Conservation (phyloP, 1,140 invertebrate species). For the Drosophila virilis region DNA sequence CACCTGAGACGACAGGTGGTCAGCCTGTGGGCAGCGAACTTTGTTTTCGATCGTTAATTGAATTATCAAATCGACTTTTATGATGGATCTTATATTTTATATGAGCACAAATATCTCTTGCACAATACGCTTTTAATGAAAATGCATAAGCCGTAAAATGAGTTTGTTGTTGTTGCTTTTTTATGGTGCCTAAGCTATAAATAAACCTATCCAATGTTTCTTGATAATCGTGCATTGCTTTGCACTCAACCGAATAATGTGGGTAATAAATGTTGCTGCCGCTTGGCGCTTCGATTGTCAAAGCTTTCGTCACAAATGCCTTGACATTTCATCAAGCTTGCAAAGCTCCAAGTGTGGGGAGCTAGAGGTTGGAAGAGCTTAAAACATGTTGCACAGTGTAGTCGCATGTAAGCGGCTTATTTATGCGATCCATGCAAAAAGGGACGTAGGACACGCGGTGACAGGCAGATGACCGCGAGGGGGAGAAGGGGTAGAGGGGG, state of each 20-base stretch:
- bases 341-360: conserved; percentile 19
- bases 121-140: conserved; percentile 51
- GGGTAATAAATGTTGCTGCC: conserved; percentile 54
- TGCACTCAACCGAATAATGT: conserved; percentile 70
- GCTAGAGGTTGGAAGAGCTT: not conserved
- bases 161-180: conserved; percentile 16
- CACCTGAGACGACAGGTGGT: not conserved
- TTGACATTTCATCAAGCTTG: conserved; percentile 47
- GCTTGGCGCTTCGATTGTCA: conserved; percentile 16
- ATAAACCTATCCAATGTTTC: conserved; percentile 35
- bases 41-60: conserved; percentile 3
- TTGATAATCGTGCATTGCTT: conserved; percentile 56
- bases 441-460: conserved; percentile 25
- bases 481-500: no score
- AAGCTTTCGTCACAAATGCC: conserved; percentile 42
- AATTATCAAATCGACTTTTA: conserved; percentile 11
- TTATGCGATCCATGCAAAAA: conserved; percentile 2
- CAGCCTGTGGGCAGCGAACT: not conserved
- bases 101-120: conserved; percentile 40
- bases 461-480: conserved; percentile 9
- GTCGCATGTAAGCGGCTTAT: conserved; percentile 39
- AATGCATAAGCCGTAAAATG: conserved; percentile 62
- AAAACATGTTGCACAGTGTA: conserved; percentile 35
- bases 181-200: conserved; percentile 59
- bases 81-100: conserved; percentile 23